phyloP scores from a whole-genome alignment of 2,888 invertebrate genomes.

The Fragum sueziense region DNA sequence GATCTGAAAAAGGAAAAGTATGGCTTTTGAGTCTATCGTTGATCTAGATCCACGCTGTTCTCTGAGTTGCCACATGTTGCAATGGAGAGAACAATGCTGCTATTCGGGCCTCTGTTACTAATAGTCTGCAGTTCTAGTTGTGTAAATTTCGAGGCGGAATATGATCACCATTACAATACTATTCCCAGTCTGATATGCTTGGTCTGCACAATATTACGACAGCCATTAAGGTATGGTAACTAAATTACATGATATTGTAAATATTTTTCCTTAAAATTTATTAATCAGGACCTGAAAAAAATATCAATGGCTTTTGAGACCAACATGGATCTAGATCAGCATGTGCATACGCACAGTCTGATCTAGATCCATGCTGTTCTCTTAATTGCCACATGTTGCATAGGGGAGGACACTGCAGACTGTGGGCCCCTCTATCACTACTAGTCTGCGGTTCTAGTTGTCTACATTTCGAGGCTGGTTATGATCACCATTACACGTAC shows the following conservation, averaged over 20 bases:
- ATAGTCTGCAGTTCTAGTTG: not conserved
- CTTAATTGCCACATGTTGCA: not conserved
- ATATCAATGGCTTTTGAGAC: too few relatives aligned
- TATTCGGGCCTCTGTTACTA: not conserved
- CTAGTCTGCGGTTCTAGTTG: not conserved
- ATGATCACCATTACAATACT: conserved; percentile 65
- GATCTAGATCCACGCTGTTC: too few relatives aligned
- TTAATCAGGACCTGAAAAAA: too few relatives aligned
- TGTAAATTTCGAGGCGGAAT: conserved; percentile 60
- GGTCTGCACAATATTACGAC: conserved; percentile 65
- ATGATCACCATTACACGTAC: conserved; percentile 65
- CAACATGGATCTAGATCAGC: too few relatives aligned
- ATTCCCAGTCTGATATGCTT: conserved; percentile 60
- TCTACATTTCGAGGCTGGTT: conserved; percentile 60
- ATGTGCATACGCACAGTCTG: too few relatives aligned
- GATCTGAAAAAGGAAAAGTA: too few relatives aligned
- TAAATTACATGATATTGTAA: too few relatives aligned
- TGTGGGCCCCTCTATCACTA: not conserved
- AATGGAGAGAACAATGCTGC: not conserved
- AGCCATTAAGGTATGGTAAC: conserved; percentile 65
- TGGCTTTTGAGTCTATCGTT: too few relatives aligned
- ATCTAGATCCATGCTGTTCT: too few relatives aligned
- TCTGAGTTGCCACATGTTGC: not conserved
- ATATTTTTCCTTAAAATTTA: too few relatives aligned
- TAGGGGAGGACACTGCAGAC: not conserved